These are phyloP conservation scores for Notospermus geniculatus DNA, from an alignment of 1,140 invertebrate species.

Conservation along the genomic window DNA sequence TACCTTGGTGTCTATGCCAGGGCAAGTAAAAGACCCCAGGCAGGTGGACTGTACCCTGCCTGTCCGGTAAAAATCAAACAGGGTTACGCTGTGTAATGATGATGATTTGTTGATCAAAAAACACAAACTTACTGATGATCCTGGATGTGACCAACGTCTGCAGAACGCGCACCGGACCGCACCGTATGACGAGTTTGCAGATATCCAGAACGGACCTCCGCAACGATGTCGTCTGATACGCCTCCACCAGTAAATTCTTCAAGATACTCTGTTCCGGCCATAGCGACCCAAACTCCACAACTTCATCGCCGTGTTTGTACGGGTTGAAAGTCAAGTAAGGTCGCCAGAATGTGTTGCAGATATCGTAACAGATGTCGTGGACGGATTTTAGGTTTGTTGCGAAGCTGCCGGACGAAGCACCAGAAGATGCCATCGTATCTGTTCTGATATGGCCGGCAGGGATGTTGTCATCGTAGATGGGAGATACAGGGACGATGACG, in stretches of 20 bases:
- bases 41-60: background rate
- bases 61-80: background rate
- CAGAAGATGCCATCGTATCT: too few species aligned
- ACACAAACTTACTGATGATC: conserved; percentile 30
- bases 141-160: conserved; percentile 27
- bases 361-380: conserved; percentile 3
- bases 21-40: too few species aligned
- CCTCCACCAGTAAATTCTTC: conserved; percentile 25
- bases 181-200: conserved; percentile 27
- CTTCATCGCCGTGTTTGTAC: conserved; percentile 23
- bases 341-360: conserved; percentile 38
- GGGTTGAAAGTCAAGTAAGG: conserved; percentile 31
- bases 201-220: conserved; percentile 30
- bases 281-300: conserved; percentile 29
- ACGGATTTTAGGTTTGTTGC: too few species aligned
- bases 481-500: too few species aligned
- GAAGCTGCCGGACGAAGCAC: too few species aligned
- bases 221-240: conserved; percentile 28
- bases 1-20: too few species aligned
- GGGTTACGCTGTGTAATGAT: background rate
- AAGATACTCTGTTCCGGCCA: conserved; percentile 30
- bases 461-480: too few species aligned
- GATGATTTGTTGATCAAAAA: background rate
- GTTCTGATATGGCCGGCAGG: too few species aligned
- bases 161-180: conserved; percentile 30